Percentiles rank a stretch among this genome's conserved stretches.
These are phyloP conservation scores for Neolamprologus modestus DNA, from an alignment of 2,113 vertebrate genomes.

Conservation along the genomic window DNA sequence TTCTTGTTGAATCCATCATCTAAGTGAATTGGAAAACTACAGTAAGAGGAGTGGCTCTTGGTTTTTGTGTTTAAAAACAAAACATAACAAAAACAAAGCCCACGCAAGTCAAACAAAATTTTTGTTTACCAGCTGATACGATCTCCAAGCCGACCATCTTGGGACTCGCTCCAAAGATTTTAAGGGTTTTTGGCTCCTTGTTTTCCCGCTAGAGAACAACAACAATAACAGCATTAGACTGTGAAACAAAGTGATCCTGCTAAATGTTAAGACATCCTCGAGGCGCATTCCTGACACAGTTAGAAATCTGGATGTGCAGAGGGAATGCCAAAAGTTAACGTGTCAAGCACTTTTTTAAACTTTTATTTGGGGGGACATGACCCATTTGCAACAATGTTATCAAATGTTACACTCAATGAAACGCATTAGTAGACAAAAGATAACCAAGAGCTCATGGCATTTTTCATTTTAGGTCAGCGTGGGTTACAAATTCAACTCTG, in stretches of 20 bases:
- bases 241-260: background rate
- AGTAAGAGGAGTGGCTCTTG: background rate
- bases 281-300: background rate
- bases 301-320: background rate
- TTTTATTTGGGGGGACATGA: background rate
- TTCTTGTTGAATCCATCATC: slow-evolving; percentile 72
- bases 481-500: background rate
- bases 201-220: slow-evolving; percentile 69
- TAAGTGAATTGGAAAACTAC: background rate
- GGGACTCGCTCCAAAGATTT: slow-evolving; percentile 85
- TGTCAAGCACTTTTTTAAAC: background rate
- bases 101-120: background rate
- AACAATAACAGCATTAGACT: background rate
- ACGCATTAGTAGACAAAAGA: background rate
- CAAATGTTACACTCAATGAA: background rate
- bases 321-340: background rate
- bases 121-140: slow-evolving; percentile 68
- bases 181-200: slow-evolving; percentile 87
- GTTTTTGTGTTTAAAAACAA: background rate
- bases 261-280: background rate
- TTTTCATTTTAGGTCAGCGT: background rate
- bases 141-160: slow-evolving; percentile 87
- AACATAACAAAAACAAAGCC: background rate
- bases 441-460: background rate
- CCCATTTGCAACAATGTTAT: background rate